Conservation (phyloP, 2,888 invertebrate species). For the Minunthozetes semirufus region DNA sequence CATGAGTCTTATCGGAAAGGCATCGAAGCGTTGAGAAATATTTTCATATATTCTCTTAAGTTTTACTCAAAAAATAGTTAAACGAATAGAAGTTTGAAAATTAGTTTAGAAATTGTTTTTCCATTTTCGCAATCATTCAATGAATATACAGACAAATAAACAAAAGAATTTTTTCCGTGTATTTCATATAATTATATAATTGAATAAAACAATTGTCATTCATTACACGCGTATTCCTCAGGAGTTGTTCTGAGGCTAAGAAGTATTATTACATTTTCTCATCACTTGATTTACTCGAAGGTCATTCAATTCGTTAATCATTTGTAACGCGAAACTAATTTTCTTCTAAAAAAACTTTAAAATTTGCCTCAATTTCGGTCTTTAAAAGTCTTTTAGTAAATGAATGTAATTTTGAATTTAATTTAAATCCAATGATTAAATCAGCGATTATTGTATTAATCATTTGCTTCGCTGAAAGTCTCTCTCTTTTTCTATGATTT, state of each 20-base stretch:
- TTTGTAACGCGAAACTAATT: neutral
- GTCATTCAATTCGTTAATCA: slow-evolving; percentile 27
- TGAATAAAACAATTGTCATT: slow-evolving; percentile 28
- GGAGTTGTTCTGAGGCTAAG: neutral
- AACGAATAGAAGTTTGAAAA: neutral
- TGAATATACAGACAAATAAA: neutral
- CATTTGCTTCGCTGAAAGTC: neutral
- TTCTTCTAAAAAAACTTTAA: neutral
- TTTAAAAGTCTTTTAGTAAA: no score
- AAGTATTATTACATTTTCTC: neutral
- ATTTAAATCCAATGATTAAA: slow-evolving; percentile 14
- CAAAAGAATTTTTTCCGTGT: slow-evolving; percentile 3
- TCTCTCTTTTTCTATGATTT: neutral
- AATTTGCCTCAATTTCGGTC: no score
- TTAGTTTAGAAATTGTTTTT: slow-evolving; percentile 9
- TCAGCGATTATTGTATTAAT: slow-evolving; percentile 11
- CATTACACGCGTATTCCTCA: neutral
- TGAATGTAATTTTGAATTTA: neutral
- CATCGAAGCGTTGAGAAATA: neutral
- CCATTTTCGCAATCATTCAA: neutral
- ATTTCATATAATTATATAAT: slow-evolving; percentile 27
- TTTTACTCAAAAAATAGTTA: neutral
- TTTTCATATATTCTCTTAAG: neutral
- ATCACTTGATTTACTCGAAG: slow-evolving; percentile 14
- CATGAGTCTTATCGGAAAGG: neutral